Evolutionary conservation across 2,888 invertebrate species (phyloP).

Genomic region (Caenorhabditis sp.): DNA sequence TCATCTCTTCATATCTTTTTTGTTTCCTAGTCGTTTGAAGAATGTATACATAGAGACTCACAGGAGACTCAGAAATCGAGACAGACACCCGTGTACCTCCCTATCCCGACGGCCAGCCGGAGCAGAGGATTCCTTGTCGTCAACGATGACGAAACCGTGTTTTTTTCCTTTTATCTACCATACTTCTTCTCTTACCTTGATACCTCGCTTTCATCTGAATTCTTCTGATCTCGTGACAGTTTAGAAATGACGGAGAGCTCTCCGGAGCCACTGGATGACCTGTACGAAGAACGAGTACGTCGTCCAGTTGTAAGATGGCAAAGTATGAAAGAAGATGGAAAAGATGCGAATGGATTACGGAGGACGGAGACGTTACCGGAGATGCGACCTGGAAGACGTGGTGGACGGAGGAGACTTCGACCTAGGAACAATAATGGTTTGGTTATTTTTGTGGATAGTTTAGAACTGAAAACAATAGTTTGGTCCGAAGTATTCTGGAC

Average conservation of each 20-base stretch:
- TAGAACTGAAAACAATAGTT: not conserved
- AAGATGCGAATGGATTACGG: slow-evolving; percentile 63
- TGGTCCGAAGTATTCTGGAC: too few species aligned
- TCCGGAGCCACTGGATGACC: slow-evolving; percentile 73
- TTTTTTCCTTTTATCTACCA: slow-evolving; percentile 8
- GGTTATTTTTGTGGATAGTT: not conserved
- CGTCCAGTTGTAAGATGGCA: slow-evolving; percentile 72
- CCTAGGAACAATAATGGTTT: slow-evolving; percentile 58
- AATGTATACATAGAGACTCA: slow-evolving; percentile 42
- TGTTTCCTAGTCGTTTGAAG: slow-evolving; percentile 34
- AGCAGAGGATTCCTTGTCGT: slow-evolving; percentile 30
- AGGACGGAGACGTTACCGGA: slow-evolving; percentile 70
- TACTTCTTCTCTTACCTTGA: not conserved
- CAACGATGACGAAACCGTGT: slow-evolving; percentile 55
- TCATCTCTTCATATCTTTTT: slow-evolving; percentile 46
- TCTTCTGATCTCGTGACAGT: not conserved
- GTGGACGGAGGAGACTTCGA: slow-evolving; percentile 36
- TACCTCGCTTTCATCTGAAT: not conserved
- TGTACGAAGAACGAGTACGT: slow-evolving; percentile 64
- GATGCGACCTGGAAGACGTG: slow-evolving; percentile 44
- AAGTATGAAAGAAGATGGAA: slow-evolving; percentile 67
- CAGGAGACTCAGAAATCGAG: slow-evolving; percentile 39
- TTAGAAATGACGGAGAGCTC: slow-evolving; percentile 72
- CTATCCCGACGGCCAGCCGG: slow-evolving; percentile 39
- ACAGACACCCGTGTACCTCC: slow-evolving; percentile 59